A percentile compares a stretch with the other conserved stretches of the same genome.
These are phyloP conservation scores for Hydrozoanthus tunicans DNA, from an alignment of 64 coral and sea anemone genomes.

Conservation along the genomic window DNA sequence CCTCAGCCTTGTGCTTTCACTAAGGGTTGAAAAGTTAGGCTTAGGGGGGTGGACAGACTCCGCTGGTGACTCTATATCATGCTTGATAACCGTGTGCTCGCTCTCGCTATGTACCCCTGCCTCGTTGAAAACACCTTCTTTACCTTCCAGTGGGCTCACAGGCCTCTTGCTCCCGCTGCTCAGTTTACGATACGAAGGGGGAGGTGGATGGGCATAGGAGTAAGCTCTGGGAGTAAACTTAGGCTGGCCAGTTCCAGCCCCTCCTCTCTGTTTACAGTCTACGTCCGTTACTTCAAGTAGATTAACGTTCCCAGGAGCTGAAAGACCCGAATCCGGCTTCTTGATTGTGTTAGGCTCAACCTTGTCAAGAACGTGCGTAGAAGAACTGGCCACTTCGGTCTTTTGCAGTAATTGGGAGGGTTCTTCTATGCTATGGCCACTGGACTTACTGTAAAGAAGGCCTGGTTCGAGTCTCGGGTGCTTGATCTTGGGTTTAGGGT, in stretches of 20 bases:
- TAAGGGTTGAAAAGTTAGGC: conserved; percentile 79
- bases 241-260: conserved; percentile 20
- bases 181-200: conserved; percentile 89
- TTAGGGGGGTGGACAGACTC: conserved; percentile 22
- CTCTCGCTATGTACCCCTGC: not conserved
- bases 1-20: conserved; percentile 79
- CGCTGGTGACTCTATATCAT: not conserved
- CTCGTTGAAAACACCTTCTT: conserved; percentile 8
- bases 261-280: conserved; percentile 61
- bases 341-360: conserved; percentile 17
- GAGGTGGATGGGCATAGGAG: conserved; percentile 91
- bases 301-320: conserved; percentile 23
- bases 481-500: conserved; percentile 41
- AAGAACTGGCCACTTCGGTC: not conserved
- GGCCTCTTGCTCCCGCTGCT: conserved; percentile 52
- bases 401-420: not conserved
- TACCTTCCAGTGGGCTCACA: conserved; percentile 52
- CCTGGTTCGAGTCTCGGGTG: conserved; percentile 21
- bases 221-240: conserved; percentile 79
- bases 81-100: not conserved
- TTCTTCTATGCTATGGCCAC: not conserved
- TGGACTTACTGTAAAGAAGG: not conserved
- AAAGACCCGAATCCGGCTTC: conserved; percentile 11
- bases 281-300: conserved; percentile 56
- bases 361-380: not conserved